These are phyloP conservation scores for Syrphus vitripennis DNA, from an alignment of 2,888 invertebrate species.

Conservation along the genomic window DNA sequence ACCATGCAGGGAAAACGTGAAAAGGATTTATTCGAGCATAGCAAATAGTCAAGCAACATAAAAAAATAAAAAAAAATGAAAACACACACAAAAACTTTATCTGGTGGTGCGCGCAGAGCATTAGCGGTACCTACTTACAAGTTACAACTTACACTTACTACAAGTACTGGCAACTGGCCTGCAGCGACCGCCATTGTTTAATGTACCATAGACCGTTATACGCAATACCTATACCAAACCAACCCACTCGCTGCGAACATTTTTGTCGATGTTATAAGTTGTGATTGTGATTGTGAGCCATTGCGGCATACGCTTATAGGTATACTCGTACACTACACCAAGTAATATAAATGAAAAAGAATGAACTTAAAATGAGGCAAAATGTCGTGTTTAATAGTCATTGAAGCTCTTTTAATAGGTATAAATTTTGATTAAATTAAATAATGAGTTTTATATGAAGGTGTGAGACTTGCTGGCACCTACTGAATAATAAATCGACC, in stretches of 20 bases:
- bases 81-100: constrained; percentile 25
- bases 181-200: constrained; percentile 35
- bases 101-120: constrained; percentile 40
- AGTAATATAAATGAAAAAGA: neutral
- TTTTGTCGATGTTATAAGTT: constrained; percentile 14
- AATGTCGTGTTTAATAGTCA: constrained; percentile 18
- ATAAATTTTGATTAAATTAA: constrained; percentile 13
- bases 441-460: neutral
- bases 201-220: constrained; percentile 12
- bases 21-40: constrained; percentile 33
- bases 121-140: constrained; percentile 43
- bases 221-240: neutral
- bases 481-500: neutral
- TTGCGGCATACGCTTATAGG: constrained; percentile 15
- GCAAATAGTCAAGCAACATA: constrained; percentile 11
- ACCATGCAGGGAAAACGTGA: constrained; percentile 48
- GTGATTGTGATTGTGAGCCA: neutral
- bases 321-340: too few relatives aligned
- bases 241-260: neutral
- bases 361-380: neutral
- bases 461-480: neutral
- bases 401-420: neutral
- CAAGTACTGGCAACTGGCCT: constrained; percentile 7
- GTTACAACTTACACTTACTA: constrained; percentile 18
- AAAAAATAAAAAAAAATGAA: constrained; percentile 1